Evolutionary conservation across 2,888 invertebrate species (phyloP).

Genomic region (Dynastes hyllus): DNA sequence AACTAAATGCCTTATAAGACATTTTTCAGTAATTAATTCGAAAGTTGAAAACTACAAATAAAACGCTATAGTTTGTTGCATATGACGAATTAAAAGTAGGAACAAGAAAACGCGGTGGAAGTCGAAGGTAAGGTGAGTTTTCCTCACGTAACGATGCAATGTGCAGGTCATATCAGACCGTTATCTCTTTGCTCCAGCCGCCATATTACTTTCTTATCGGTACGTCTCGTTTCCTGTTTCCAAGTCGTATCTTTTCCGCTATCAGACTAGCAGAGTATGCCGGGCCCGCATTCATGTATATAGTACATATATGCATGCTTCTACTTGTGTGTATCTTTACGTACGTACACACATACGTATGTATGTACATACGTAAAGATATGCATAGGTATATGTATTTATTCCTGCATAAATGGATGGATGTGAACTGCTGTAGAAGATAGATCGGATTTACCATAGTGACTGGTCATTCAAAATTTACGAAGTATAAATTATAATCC

Average conservation of each 20-base stretch:
- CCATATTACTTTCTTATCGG: slow-evolving; percentile 71
- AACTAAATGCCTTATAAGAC: too few species aligned
- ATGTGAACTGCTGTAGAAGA: not conserved
- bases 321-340: slow-evolving; percentile 25
- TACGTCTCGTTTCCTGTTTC: slow-evolving; percentile 70
- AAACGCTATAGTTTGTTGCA: not conserved
- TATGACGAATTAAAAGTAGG: not conserved
- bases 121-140: slow-evolving; percentile 51
- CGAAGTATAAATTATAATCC: not conserved
- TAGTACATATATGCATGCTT: slow-evolving; percentile 16
- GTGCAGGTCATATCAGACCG: slow-evolving; percentile 67
- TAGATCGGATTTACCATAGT: too few species aligned
- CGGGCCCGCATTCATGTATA: slow-evolving; percentile 57
- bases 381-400: not conserved
- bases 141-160: slow-evolving; percentile 56
- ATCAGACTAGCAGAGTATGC: slow-evolving; percentile 64
- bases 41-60: not conserved
- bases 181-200: slow-evolving; percentile 69
- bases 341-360: not conserved
- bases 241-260: slow-evolving; percentile 69
- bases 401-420: not conserved
- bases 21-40: too few species aligned
- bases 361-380: not conserved
- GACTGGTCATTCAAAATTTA: not conserved
- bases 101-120: slow-evolving; percentile 25